phyloP scores from a whole-genome alignment of 1,140 invertebrate species.

The Drosophila elegans region DNA sequence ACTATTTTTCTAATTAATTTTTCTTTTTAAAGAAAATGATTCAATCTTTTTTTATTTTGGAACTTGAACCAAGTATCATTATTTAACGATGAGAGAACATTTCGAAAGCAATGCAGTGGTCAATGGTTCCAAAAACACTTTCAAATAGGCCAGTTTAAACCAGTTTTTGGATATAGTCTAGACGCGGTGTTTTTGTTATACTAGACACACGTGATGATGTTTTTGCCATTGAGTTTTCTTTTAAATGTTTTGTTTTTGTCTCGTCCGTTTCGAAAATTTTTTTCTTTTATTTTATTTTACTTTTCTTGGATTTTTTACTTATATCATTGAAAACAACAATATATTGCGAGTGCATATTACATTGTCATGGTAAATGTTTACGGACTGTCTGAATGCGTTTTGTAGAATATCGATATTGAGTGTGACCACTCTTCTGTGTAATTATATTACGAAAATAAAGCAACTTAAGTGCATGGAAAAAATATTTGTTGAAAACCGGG shows the following conservation, averaged over 20 bases:
- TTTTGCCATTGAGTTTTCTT: constrained; percentile 45
- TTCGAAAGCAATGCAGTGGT: constrained; percentile 2
- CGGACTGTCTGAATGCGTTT: constrained; percentile 5
- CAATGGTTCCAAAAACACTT: constrained; percentile 7
- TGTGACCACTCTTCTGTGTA: neutral
- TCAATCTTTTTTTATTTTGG: constrained; percentile 19
- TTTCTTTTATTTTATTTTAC: constrained; percentile 19
- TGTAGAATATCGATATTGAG: neutral
- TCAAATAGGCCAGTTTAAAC: constrained; percentile 25
- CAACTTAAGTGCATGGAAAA: too few relatives aligned
- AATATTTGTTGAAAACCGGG: too few relatives aligned
- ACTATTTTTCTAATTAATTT: constrained; percentile 38
- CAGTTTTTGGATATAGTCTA: constrained; percentile 26
- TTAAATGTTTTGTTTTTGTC: constrained; percentile 61
- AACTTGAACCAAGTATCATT: neutral
- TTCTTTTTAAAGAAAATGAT: constrained; percentile 1
- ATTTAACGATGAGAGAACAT: neutral
- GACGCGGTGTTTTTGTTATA: constrained; percentile 32
- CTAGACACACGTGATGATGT: constrained; percentile 60
- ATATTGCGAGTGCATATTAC: constrained; percentile 1
- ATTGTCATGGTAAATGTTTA: constrained; percentile 47
- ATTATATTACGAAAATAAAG: too few relatives aligned
- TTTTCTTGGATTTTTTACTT: constrained; percentile 1
- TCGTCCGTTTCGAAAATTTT: constrained; percentile 28
- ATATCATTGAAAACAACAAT: constrained; percentile 8